phyloP scores from a whole-genome alignment of 1,140 invertebrate species.

The Cyrtorhinus lividipennis region DNA sequence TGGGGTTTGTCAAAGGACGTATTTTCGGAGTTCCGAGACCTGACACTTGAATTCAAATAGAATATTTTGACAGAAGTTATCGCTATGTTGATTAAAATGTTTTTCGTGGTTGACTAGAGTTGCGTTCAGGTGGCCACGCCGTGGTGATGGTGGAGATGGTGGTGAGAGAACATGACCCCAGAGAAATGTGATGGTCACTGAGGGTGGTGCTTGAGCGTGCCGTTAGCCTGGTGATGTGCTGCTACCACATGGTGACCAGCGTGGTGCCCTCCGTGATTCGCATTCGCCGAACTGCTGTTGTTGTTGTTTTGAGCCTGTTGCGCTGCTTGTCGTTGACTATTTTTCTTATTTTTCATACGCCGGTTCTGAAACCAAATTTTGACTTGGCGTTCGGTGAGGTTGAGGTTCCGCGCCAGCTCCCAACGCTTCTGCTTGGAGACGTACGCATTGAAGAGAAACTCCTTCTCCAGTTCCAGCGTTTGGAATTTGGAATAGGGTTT shows the following conservation, averaged over 20 bases:
- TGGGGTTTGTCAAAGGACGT: not conserved
- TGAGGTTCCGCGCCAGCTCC: conserved; percentile 85
- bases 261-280: conserved; percentile 38
- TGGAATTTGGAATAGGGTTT: conserved; percentile 96
- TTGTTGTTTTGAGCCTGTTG: conserved; percentile 65
- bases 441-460: conserved; percentile 92
- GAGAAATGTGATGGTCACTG: conserved; percentile 76
- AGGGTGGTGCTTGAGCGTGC: conserved; percentile 54
- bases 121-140: conserved; percentile 23
- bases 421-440: conserved; percentile 94
- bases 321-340: conserved; percentile 70
- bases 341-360: conserved; percentile 99
- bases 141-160: conserved; percentile 24
- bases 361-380: conserved; percentile 95
- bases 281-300: conserved; percentile 43
- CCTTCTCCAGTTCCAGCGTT: conserved; percentile 90
- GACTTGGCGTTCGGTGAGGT: conserved; percentile 88
- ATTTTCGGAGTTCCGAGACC: not conserved
- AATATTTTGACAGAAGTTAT: not conserved
- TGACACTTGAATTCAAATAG: not conserved
- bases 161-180: conserved; percentile 51
- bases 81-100: not conserved
- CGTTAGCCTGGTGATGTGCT: conserved; percentile 41
- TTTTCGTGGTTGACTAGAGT: not conserved
- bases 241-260: conserved; percentile 39